These are phyloP conservation scores for Physocephala rufipes DNA, from an alignment of 2,888 invertebrate genomes.

Conservation along the genomic window DNA sequence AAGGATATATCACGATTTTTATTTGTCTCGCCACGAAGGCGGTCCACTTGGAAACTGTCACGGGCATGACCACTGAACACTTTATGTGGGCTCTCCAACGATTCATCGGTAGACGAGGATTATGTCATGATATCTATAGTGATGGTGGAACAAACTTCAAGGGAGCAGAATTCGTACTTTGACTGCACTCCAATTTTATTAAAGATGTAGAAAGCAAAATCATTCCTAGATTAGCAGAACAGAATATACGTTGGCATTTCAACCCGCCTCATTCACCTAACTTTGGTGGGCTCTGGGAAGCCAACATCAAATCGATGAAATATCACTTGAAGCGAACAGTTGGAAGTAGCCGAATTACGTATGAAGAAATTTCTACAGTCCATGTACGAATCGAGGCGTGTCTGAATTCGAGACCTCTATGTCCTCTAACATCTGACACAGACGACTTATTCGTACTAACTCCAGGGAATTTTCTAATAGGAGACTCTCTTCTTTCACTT, in stretches of 20 bases:
- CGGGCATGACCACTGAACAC: constrained; percentile 33
- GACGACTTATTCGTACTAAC: constrained; percentile 38
- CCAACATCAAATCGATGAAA: constrained; percentile 39
- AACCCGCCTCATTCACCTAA: constrained; percentile 39
- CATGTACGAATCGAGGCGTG: constrained; percentile 34
- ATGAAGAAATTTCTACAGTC: constrained; percentile 27
- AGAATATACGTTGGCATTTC: constrained; percentile 31
- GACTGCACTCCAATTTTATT: background rate
- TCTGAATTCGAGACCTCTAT: constrained; percentile 37
- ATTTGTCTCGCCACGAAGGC: constrained; percentile 39
- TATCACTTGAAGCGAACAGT: constrained; percentile 37
- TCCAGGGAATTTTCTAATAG: constrained; percentile 38
- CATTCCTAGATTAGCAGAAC: background rate
- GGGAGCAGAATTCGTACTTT: background rate
- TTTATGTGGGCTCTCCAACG: constrained; percentile 32
- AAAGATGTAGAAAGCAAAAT: background rate
- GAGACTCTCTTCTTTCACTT: constrained; percentile 31
- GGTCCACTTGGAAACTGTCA: constrained; percentile 38
- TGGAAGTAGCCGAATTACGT: constrained; percentile 26
- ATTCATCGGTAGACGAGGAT: constrained; percentile 35
- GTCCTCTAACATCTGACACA: constrained; percentile 31
- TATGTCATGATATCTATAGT: constrained; percentile 21
- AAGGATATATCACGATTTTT: constrained; percentile 40
- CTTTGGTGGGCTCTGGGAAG: constrained; percentile 24
- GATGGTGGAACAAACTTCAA: constrained; percentile 18